Evolutionary conservation across 2,797 vertebrate genomes (phyloP).

Genomic region (Antennarius maculatus): DNA sequence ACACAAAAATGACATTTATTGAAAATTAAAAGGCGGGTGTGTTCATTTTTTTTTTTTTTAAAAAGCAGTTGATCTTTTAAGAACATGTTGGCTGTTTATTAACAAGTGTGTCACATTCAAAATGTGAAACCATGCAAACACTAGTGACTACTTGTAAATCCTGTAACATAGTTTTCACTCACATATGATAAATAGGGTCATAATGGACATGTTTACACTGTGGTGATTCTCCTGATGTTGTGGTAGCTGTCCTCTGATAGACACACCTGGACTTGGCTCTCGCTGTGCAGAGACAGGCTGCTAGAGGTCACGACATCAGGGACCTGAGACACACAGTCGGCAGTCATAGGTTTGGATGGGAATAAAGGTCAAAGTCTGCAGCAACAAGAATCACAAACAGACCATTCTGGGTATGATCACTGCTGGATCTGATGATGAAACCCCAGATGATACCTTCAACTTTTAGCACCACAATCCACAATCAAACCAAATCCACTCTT

Average conservation of each 20-base stretch:
- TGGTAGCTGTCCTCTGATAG: constrained; percentile 23
- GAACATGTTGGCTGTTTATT: background rate
- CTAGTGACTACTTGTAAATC: background rate
- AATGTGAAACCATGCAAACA: background rate
- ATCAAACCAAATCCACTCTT: constrained; percentile 16
- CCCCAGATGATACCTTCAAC: background rate
- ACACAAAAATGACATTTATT: constrained; percentile 10
- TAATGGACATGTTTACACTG: constrained; percentile 56
- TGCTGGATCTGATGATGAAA: no score
- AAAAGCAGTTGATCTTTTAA: background rate
- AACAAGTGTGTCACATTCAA: constrained; percentile 4
- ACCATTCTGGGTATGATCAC: background rate
- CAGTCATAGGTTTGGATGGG: background rate
- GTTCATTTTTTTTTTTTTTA: background rate
- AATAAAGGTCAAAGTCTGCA: background rate
- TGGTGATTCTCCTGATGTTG: constrained; percentile 65
- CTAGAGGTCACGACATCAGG: constrained; percentile 64
- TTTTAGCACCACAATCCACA: background rate
- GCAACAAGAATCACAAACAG: background rate
- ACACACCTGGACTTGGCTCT: constrained; percentile 31
- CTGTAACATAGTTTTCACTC: background rate
- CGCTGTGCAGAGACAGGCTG: constrained; percentile 40
- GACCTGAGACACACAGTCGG: constrained; percentile 53
- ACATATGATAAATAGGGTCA: background rate
- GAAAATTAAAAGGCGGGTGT: constrained; percentile 4